These are phyloP conservation scores for Haliclystus octoradiatus DNA, from an alignment of 30 jellyfish, hydroid and myxozoan species.

Conservation along the genomic window DNA sequence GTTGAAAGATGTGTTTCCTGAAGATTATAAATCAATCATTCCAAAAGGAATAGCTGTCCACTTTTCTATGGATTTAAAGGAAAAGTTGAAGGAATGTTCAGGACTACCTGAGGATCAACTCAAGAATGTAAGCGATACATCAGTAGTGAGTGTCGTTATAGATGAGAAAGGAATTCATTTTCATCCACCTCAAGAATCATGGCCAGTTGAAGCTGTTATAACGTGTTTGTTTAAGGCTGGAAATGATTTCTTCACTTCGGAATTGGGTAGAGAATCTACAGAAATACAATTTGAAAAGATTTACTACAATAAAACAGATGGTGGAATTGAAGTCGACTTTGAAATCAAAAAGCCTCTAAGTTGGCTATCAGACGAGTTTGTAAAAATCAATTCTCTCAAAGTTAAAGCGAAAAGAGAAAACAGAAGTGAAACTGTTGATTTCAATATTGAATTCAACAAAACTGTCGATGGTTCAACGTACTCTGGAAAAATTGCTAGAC, in stretches of 20 bases:
- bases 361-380: neutral
- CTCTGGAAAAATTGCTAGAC: too few relatives aligned
- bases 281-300: neutral
- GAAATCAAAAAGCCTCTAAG: neutral
- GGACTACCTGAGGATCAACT: neutral
- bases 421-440: neutral
- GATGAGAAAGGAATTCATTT: neutral
- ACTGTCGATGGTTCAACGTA: too few relatives aligned
- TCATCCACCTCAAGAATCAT: neutral
- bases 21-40: neutral
- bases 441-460: neutral
- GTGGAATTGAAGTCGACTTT: neutral
- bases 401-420: neutral
- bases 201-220: neutral
- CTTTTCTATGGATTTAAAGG: neutral
- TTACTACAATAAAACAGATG: neutral
- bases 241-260: neutral
- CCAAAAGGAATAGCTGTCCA: neutral
- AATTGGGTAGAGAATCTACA: neutral
- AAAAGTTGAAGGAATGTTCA: neutral
- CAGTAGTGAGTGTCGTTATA: neutral
- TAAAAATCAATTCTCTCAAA: neutral
- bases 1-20: too few relatives aligned
- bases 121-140: neutral
- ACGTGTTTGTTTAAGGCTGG: neutral